Conservation (phyloP, 2,888 invertebrate species). For the Podabrus alpinus region DNA sequence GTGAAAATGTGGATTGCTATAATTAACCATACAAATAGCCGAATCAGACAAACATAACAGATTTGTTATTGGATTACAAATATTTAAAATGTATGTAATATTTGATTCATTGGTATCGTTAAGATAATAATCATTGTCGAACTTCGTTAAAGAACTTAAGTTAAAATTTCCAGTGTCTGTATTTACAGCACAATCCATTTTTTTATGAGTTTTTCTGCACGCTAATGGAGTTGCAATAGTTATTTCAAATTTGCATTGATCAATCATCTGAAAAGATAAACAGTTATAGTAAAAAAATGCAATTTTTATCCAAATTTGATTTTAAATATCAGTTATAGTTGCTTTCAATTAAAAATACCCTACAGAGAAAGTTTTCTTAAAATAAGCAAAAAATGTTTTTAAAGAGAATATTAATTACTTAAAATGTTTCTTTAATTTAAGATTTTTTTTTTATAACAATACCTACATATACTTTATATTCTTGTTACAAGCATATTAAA, state of each 20-base stretch:
- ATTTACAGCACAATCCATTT: constrained; percentile 6
- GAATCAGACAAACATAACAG: constrained; percentile 4
- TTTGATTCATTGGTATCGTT: not conserved
- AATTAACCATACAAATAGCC: constrained; percentile 5
- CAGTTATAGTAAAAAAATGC: not conserved
- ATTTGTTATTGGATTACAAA: constrained; percentile 16
- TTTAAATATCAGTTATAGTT: no score
- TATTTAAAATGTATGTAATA: constrained; percentile 12
- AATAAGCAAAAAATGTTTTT: no score
- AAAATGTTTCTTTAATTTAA: no score
- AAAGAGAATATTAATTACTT: no score
- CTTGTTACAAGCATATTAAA: no score
- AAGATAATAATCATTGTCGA: constrained; percentile 7
- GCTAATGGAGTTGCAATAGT: constrained; percentile 16
- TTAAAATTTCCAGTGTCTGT: not conserved
- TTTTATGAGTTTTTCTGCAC: not conserved
- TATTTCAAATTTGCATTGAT: constrained; percentile 13
- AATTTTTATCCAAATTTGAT: no score
- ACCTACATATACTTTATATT: no score
- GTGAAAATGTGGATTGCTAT: constrained; percentile 2
- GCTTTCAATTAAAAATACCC: no score
- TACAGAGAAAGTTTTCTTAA: no score
- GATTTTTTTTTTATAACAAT: no score
- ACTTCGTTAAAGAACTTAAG: not conserved
- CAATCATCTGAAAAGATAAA: constrained; percentile 7